These are phyloP conservation scores for Chlorocebus sabaeus DNA, from an alignment of 2,113 vertebrate genomes.

Conservation along the genomic window DNA sequence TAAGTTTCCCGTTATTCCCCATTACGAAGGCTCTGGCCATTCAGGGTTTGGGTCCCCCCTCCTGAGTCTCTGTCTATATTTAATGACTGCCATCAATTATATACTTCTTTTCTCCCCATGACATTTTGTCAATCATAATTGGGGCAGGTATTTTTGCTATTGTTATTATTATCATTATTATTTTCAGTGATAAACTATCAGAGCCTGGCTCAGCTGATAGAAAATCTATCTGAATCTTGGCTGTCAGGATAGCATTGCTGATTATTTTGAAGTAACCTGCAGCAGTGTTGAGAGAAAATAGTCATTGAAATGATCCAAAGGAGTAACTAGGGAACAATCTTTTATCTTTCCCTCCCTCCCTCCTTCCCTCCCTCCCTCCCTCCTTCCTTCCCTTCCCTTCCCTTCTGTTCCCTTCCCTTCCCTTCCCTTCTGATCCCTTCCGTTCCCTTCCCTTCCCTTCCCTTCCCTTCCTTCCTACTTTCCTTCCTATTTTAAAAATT, in stretches of 20 bases:
- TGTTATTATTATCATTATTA: slow-evolving; percentile 66
- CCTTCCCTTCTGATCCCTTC: too few relatives aligned
- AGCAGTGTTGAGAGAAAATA: slow-evolving; percentile 25
- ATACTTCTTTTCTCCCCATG: slow-evolving; percentile 52
- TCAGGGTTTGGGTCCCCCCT: not conserved
- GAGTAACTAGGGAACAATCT: not conserved
- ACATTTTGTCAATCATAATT: slow-evolving; percentile 76
- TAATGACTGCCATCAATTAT: slow-evolving; percentile 62
- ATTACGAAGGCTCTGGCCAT: not conserved
- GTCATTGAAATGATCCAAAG: slow-evolving; percentile 32
- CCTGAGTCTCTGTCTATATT: not conserved
- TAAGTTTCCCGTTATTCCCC: not conserved
- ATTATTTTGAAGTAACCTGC: slow-evolving; percentile 43
- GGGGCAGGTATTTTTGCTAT: slow-evolving; percentile 7
- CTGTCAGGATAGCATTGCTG: not conserved
- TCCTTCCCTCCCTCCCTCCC: not conserved
- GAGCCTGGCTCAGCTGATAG: slow-evolving; percentile 30
- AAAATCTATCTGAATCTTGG: slow-evolving; percentile 58
- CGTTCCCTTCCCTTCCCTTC: too few relatives aligned
- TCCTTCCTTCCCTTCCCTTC: not conserved
- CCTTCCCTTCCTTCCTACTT: too few relatives aligned
- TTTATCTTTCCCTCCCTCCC: not conserved
- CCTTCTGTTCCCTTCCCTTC: not conserved
- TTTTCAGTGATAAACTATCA: slow-evolving; percentile 72
- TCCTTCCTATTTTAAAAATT: not conserved